A percentile compares a stretch with the other conserved stretches of the same genome.
Evolutionary conservation across 2,113 vertebrate genomes (phyloP).

Genomic region (Martes martes): DNA sequence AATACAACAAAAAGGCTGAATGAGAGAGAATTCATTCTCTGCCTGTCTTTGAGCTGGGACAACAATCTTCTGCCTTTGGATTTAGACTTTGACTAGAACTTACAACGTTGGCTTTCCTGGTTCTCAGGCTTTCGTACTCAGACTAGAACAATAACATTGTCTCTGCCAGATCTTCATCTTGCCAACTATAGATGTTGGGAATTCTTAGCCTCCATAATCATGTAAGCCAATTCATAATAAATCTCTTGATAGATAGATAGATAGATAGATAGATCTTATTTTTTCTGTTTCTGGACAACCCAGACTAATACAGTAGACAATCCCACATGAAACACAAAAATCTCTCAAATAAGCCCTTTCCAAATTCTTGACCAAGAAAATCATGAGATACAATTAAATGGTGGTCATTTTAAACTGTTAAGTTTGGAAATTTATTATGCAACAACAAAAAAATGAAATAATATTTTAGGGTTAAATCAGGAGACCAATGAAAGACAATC

Average conservation of each 20-base stretch:
- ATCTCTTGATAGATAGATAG: background rate
- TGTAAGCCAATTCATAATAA: background rate
- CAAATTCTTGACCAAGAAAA: background rate
- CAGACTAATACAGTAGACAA: background rate
- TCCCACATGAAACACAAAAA: background rate
- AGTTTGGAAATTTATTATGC: background rate
- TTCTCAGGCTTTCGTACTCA: background rate
- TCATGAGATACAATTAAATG: background rate
- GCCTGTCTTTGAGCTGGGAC: background rate
- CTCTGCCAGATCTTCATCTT: background rate
- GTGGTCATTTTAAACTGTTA: background rate
- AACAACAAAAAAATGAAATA: background rate
- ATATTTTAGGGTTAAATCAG: background rate
- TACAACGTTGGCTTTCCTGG: background rate
- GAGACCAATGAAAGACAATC: background rate
- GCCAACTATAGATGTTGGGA: background rate
- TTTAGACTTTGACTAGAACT: background rate
- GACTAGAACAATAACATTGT: background rate
- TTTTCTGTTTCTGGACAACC: background rate
- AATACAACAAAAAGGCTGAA: background rate
- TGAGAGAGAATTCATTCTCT: background rate
- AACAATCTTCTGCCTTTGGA: background rate
- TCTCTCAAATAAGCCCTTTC: background rate
- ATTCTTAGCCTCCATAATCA: background rate
- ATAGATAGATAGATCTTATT: background rate